Base-by-base conservation (phyloP, 1,140 invertebrate genomes). In the Panagrolaimus sp. region DNA sequence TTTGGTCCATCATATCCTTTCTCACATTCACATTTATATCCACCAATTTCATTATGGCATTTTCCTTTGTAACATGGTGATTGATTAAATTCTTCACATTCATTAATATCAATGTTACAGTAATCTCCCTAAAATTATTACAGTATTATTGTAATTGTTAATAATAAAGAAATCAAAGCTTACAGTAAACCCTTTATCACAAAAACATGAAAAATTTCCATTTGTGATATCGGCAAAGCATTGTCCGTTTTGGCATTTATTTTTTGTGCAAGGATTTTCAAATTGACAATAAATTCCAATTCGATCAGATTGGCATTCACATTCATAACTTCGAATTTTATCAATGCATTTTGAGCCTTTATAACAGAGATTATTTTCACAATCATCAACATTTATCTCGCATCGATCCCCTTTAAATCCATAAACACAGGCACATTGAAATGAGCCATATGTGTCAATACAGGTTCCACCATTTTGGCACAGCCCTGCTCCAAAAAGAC, bases 261-360 rank as follows among this genome's bases (percentile, higher is more conserved):
- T 32, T n/a, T 65, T 46, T 14, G 38, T 48, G 28, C 71, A 72
- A 15, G 67, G 63, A 66, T 72, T 71, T 15, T 75, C 76, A 55
- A 65, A 69, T 58, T 78, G 71, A 47, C 77, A 78, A 9, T 73
- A 58, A 24, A 38, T 28, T n/a, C 77, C 77, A 32, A 72, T 76
- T 86, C 95, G 97, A 48, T 94, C 94, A 3, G 90, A 88, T 9
- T 93, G 93, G 85, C 95, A 98, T 72, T 91, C 89, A 84, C 96
- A 98, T 82, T 91, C 90, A 85, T 95, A 98, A 67, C 91, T 90
- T 80, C 97, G 94, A 74, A 94, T 91, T 0, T 92, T 94, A 80
- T 97, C 94, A 84, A 94, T 93, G 84, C 96, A 98, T 0, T 93
- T 91, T 0, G 91, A 91, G 48, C 90, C 91, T 73, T 90, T 89